phyloP scores from a whole-genome alignment of 2,113 vertebrate genomes.

The Ciconia boyciana region DNA sequence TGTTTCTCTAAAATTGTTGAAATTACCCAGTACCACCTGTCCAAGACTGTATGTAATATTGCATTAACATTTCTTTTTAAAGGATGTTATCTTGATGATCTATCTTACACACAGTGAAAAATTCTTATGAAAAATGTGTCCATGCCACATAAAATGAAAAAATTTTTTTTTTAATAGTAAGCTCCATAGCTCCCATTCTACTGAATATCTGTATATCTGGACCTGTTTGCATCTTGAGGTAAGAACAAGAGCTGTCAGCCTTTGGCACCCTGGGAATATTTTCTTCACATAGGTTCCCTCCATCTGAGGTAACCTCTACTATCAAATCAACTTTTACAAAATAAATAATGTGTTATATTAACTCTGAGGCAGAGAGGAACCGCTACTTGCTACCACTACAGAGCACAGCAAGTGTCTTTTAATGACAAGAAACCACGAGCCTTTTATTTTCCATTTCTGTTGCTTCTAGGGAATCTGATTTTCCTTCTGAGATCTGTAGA shows the following conservation, averaged over 20 bases:
- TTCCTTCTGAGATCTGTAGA: neutral
- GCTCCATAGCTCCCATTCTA: neutral
- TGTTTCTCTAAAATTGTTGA: neutral
- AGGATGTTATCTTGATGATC: neutral
- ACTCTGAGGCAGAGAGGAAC: neutral
- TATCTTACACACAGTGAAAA: neutral
- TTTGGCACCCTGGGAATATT: neutral
- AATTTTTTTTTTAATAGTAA: fast-evolving
- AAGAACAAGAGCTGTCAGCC: neutral
- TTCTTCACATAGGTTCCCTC: neutral
- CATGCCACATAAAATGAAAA: neutral
- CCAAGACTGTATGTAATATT: neutral
- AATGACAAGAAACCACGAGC: neutral
- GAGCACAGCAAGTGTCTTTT: neutral
- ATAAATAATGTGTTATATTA: neutral
- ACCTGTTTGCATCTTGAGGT: neutral
- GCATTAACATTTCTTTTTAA: neutral
- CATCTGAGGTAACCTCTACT: neutral
- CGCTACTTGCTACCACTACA: neutral
- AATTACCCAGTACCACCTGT: neutral
- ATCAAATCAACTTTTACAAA: neutral
- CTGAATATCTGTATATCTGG: neutral
- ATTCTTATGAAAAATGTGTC: neutral
- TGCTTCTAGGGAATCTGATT: neutral
- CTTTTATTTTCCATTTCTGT: neutral